Percentiles rank a stretch among this genome's conserved stretches.
Evolutionary conservation across 2,888 invertebrate species (phyloP).

Genomic region (Gymnosoma rotundatum): DNA sequence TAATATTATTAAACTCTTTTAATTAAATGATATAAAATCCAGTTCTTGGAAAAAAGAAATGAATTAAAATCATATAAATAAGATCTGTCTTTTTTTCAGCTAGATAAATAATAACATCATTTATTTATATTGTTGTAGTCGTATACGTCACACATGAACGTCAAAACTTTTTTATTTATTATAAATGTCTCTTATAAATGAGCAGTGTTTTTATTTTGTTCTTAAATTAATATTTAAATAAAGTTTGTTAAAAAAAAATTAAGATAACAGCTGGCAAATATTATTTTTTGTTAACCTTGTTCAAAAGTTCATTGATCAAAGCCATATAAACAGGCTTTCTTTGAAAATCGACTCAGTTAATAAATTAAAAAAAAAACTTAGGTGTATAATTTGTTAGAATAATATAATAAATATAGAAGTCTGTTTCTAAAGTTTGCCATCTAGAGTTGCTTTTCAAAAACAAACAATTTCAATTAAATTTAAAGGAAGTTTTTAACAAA

Average conservation of each 20-base stretch:
- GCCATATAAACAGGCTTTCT: too few relatives aligned
- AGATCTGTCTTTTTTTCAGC: conserved; percentile 9
- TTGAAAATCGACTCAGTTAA: too few relatives aligned
- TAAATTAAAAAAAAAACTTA: too few relatives aligned
- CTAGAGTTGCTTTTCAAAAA: too few relatives aligned
- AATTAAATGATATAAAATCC: background rate
- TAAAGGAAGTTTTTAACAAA: too few relatives aligned
- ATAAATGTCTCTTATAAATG: conserved; percentile 8
- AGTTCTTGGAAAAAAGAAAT: background rate
- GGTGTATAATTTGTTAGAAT: too few relatives aligned
- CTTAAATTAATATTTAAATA: conserved; percentile 36
- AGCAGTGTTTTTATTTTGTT: background rate
- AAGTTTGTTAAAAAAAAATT: background rate
- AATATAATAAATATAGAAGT: too few relatives aligned
- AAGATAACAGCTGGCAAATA: conserved; percentile 16
- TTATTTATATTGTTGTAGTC: background rate
- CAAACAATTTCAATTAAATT: too few relatives aligned
- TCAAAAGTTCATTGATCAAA: too few relatives aligned
- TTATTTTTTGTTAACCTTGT: too few relatives aligned
- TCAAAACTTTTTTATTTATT: conserved; percentile 17
- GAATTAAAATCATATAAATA: conserved; percentile 11
- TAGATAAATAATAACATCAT: conserved; percentile 28
- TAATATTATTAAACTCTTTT: background rate
- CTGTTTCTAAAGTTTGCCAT: too few relatives aligned
- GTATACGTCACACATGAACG: conserved; percentile 23